phyloP scores from a whole-genome alignment of 2,888 invertebrate species.

The Chamaedrilus cognettii region DNA sequence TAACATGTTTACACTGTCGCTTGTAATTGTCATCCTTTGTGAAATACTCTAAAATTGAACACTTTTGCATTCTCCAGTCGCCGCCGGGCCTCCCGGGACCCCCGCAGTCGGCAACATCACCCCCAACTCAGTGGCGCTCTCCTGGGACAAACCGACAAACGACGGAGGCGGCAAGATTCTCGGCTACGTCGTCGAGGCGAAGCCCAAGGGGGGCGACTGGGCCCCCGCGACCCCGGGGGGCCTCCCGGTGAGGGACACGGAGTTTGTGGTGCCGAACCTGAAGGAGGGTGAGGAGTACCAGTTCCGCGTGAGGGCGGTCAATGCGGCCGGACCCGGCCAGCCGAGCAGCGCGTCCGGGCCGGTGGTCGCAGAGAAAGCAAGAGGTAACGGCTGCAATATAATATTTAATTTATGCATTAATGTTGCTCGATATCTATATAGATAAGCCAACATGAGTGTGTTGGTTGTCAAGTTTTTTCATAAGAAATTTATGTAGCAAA shows the following conservation, averaged over 20 bases:
- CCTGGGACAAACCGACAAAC: constrained; percentile 90
- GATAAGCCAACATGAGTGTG: too few species aligned
- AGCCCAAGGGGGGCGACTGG: constrained; percentile 78
- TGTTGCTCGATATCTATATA: too few species aligned
- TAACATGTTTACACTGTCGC: too few species aligned
- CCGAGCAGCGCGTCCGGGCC: constrained; percentile 84
- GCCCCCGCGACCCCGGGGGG: constrained; percentile 65
- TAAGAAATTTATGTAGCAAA: too few species aligned
- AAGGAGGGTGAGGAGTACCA: constrained; percentile 98
- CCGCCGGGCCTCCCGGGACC: constrained; percentile 88
- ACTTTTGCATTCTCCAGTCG: constrained; percentile 73
- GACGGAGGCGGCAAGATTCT: constrained; percentile 96
- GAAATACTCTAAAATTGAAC: too few species aligned
- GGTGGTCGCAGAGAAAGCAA: constrained; percentile 91
- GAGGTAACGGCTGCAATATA: too few species aligned
- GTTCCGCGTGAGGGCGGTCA: constrained; percentile 96
- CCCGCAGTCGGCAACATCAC: constrained; percentile 93
- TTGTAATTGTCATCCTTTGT: too few species aligned
- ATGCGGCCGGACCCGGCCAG: constrained; percentile 88
- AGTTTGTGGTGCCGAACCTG: constrained; percentile 88
- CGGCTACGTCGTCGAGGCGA: constrained; percentile 98
- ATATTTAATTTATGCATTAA: too few species aligned
- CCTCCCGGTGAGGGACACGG: constrained; percentile 78
- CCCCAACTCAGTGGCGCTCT: constrained; percentile 94
- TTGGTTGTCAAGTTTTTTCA: too few species aligned